Evolutionary conservation across 2,888 invertebrate species (phyloP), one percentile per base, ranked within the genome.

Genomic region (Drosophila testacea): DNA sequence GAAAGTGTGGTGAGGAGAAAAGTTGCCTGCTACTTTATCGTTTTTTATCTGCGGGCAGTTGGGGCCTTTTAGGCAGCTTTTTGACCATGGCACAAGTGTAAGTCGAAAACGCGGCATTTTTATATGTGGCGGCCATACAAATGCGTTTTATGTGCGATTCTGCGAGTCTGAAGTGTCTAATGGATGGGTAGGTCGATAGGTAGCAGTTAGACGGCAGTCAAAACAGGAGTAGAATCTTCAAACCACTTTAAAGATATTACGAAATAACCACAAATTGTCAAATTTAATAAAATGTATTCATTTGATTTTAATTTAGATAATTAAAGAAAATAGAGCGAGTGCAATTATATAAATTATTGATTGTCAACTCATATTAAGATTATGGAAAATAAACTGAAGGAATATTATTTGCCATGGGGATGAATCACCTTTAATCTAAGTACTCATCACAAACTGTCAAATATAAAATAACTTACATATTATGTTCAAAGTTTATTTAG

Each of bases 91-190:
- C 74, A 68, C 73, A 77, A 77, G 81, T 79, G 70, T 84, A 81
- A 76, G 77, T 81, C 85, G 64, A 70, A 74, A 74, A 55, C 65
- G 75, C 67, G 63, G 77, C 61, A 73, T 64, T 69, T 76, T 59
- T 77, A 67, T 67, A 63, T 69, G 59, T 74, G 59, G 54, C 62
- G 68, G 44, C 65, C 52, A 69, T 52, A 78, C 63, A 79, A 79
- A 79, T 74, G 70, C 77, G 77, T 74, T 77, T 74, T 79, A 79
- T 79, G 70, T 70, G 67, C 77, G 79, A 74, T 52, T 70, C 56
- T 32, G 27, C 7, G 13, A 30, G 46, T 55, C 55, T 77, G 75
- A 77, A 77, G 74, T 78, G 69, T 46, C 47, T 50, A 36, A 38
- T 63, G 59, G 60, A 30, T 50, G 47, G 54, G 30, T 10, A 41